These are phyloP conservation scores for Leptoteleia sp. DNA, from an alignment of 1,140 invertebrate genomes.

Conservation along the genomic window DNA sequence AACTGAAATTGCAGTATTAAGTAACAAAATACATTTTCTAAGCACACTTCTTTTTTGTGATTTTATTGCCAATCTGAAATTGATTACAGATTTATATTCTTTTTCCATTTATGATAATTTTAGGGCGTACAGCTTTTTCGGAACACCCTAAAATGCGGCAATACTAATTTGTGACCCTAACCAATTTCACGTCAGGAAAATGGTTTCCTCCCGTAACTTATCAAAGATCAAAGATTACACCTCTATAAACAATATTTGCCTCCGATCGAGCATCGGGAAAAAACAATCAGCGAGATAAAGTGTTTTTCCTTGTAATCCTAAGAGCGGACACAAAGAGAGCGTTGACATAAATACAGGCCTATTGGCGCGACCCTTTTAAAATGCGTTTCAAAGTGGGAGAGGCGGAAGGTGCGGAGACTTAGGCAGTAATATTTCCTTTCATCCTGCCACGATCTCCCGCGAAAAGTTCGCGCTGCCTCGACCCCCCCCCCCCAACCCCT, in stretches of 20 bases:
- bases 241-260: conserved; percentile 40
- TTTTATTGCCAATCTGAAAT: no score
- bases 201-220: neutral
- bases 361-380: conserved; percentile 55
- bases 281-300: conserved; percentile 51
- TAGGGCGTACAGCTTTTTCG: no score
- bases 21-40: no score
- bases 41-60: no score
- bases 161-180: neutral
- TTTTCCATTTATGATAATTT: no score
- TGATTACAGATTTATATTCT: no score
- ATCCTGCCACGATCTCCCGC: conserved; percentile 5
- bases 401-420: conserved; percentile 11
- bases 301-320: conserved; percentile 49
- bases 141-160: no score
- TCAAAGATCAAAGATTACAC: conserved; percentile 29
- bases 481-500: no score
- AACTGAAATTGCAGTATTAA: no score
- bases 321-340: conserved; percentile 21
- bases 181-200: conserved; percentile 3
- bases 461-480: conserved; percentile 20
- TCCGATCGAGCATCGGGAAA: conserved; percentile 7
- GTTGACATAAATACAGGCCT: conserved; percentile 40
- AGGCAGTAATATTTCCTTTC: conserved; percentile 36
- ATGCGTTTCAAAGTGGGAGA: conserved; percentile 14